Conservation (phyloP, 2,888 invertebrate genomes). For the Leptinotarsa juncta region DNA sequence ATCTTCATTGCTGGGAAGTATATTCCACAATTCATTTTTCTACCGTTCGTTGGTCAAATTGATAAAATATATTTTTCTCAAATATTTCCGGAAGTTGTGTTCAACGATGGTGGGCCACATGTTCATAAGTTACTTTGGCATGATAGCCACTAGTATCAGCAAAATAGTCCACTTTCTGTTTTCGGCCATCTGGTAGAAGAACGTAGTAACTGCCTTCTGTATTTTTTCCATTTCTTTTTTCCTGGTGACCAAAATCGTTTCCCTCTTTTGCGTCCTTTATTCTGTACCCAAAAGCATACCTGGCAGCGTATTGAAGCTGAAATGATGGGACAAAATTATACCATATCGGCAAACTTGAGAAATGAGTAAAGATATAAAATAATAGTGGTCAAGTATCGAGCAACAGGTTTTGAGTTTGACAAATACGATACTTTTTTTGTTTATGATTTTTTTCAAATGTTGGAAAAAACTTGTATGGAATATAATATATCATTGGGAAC, state of each 20-base stretch:
- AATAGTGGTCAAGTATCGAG: too few relatives aligned
- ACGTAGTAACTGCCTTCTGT: slow-evolving; percentile 83
- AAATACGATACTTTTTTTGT: too few relatives aligned
- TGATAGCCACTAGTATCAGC: slow-evolving; percentile 83
- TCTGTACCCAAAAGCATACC: slow-evolving; percentile 74
- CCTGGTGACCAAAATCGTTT: slow-evolving; percentile 83
- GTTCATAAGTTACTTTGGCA: slow-evolving; percentile 78
- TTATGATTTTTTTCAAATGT: too few relatives aligned
- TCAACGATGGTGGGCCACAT: slow-evolving; percentile 51
- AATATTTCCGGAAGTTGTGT: neutral
- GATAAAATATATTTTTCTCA: neutral
- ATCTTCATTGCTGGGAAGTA: too few relatives aligned
- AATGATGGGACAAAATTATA: slow-evolving; percentile 27
- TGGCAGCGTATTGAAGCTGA: slow-evolving; percentile 61
- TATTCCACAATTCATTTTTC: too few relatives aligned
- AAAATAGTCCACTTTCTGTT: slow-evolving; percentile 82
- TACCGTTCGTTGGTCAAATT: neutral
- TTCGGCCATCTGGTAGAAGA: slow-evolving; percentile 80
- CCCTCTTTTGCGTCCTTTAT: slow-evolving; percentile 78
- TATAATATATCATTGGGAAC: too few relatives aligned
- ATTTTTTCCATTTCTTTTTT: slow-evolving; percentile 75
- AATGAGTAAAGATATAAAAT: too few relatives aligned
- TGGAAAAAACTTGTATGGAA: too few relatives aligned
- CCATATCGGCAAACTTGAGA: too few relatives aligned
- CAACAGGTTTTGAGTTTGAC: too few relatives aligned